Base-by-base conservation (phyloP, 1,140 invertebrate species). In the Drosophila ambigua region DNA sequence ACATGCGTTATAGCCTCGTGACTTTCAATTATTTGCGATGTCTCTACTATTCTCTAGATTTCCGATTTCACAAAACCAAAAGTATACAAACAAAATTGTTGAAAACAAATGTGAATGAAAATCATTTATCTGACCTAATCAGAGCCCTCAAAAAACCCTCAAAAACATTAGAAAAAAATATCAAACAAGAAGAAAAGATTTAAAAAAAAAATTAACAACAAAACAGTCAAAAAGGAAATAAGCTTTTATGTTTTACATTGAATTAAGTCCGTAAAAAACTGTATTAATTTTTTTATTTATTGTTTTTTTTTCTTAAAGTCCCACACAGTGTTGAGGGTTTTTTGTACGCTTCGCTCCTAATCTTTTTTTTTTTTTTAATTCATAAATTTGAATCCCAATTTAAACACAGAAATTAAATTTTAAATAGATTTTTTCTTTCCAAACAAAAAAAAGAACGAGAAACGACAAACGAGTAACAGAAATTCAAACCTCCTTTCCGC, bases 41-140 rank as follows among this genome's bases (percentile, higher is more conserved):
- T 90, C 88, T 91, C 90, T 84, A 91, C 77, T 82, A 84, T 90
- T 84, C 89, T 91, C 90, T 91, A 90, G 63, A 83, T 88, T 87
- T 72, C 52, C 60, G 45, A 83, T 88, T 88, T 72, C 55, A 61
- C 41, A 51, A 44, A 75, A 68, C 63, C 55, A 77, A 65, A 65
- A 39, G 35, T 13, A 39, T 74, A 85, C 15, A 80, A 63, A 87
- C 28, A 51, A 77, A 79, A 63, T 61, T 49, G 58, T 72, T 72
- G 50, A 76, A 68, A 51, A 39, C 50, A 39, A 53, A 28, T 16
- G 45, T 90, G 63, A 84, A 83, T 71, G 51, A 39, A 50, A 64
- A 52, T 60, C 39, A 41, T 66, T 55, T 39, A 44, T 44, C 50
- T 45, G 31, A 41, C 23, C 6, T 39, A 26, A 24, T 50, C 28